phyloP scores from a whole-genome alignment of 1,140 invertebrate species.

The Drosophila cardini region DNA sequence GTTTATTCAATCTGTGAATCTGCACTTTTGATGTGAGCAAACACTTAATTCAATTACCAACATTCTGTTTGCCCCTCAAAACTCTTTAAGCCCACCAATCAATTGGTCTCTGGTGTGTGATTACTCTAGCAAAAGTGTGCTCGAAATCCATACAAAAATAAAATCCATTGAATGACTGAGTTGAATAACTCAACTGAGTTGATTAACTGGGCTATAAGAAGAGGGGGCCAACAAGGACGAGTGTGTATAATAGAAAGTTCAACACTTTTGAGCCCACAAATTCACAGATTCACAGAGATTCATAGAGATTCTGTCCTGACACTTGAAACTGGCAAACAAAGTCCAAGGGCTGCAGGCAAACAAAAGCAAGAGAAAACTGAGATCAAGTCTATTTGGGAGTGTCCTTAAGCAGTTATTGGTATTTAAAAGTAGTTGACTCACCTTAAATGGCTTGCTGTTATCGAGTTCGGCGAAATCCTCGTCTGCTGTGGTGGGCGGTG shows the following conservation, averaged over 20 bases:
- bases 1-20: background rate
- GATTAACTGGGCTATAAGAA: slow-evolving; percentile 1
- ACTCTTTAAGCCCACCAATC: background rate
- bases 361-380: slow-evolving; percentile 1
- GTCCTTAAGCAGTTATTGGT: no score
- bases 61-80: background rate
- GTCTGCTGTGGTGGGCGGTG: slow-evolving; percentile 63
- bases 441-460: slow-evolving; percentile 77
- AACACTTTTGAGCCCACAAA: slow-evolving; percentile 3
- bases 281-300: background rate
- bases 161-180: slow-evolving; percentile 2
- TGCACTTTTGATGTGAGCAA: background rate
- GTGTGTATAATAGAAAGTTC: background rate
- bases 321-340: slow-evolving; percentile 30
- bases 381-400: background rate
- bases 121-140: slow-evolving; percentile 23
- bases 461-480: slow-evolving; percentile 68
- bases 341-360: slow-evolving; percentile 32
- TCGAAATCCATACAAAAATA: slow-evolving; percentile 7
- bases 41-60: background rate
- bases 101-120: slow-evolving; percentile 11
- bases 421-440: slow-evolving; percentile 28
- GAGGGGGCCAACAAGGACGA: slow-evolving; percentile 9
- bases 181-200: slow-evolving; percentile 8
- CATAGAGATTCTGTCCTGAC: background rate